A percentile compares a stretch with the other conserved stretches of the same genome.
Conservation (phyloP, 2,797 vertebrate species). For the Tapera naevia region DNA sequence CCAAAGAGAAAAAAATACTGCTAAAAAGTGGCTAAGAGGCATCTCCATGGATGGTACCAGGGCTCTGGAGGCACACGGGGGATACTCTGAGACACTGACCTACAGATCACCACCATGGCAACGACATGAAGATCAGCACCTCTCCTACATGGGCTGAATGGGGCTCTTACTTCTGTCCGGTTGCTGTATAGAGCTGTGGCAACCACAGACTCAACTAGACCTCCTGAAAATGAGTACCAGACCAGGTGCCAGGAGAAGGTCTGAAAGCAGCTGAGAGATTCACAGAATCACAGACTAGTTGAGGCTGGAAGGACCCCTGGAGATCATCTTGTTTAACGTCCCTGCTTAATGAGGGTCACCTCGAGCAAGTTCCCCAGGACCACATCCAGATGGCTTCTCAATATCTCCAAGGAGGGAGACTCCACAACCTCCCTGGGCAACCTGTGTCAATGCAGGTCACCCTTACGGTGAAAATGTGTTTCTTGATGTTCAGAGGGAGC, state of each 20-base stretch:
- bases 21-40: not conserved
- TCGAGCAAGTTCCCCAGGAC: not conserved
- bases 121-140: not conserved
- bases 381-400: not conserved
- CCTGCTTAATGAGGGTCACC: not conserved
- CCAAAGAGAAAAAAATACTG: not conserved
- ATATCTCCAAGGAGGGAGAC: not conserved
- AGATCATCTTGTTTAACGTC: not conserved
- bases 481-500: no score
- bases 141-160: not conserved
- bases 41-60: no score
- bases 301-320: no score
- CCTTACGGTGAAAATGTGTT: no score
- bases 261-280: not conserved
- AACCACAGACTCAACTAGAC: not conserved
- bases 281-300: not conserved
- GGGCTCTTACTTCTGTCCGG: not conserved
- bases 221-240: not conserved
- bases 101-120: not conserved
- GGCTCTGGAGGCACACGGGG: not conserved
- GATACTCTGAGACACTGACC: no score
- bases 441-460: no score
- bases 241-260: not conserved
- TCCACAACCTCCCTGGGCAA: not conserved
- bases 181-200: not conserved